Conservation (phyloP, 2,113 vertebrate genomes). For the Falco punctatus region DNA sequence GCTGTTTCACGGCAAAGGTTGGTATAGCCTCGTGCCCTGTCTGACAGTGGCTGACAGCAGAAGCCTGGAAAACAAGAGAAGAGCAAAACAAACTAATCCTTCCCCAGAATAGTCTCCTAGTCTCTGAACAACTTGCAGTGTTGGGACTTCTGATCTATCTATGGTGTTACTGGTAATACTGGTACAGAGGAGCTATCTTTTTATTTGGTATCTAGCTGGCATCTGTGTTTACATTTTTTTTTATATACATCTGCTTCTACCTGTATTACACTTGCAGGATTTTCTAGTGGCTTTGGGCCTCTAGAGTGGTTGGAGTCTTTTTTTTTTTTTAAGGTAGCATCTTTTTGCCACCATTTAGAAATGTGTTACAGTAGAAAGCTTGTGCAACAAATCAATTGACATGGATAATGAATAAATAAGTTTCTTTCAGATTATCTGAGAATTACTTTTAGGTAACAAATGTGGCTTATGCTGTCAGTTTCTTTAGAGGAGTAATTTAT, state of each 20-base stretch:
- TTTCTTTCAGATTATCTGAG: neutral
- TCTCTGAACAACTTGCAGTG: neutral
- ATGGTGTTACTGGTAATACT: neutral
- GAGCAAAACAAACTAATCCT: conserved; percentile 8
- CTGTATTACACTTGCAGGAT: neutral
- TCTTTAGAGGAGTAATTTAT: neutral
- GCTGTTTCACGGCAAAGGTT: neutral
- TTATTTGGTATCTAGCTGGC: neutral
- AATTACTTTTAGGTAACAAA: neutral
- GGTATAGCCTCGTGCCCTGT: neutral
- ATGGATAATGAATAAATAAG: neutral
- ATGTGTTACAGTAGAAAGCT: neutral
- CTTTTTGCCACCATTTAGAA: neutral
- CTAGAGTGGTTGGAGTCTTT: neutral
- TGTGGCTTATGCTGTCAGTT: neutral
- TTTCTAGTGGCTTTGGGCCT: neutral
- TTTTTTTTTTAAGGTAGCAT: neutral
- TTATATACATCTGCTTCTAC: neutral
- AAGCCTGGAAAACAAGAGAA: neutral
- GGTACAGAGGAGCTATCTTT: neutral
- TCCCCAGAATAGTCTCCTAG: neutral
- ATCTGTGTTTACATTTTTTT: neutral
- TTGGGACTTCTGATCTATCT: neutral
- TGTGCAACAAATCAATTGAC: neutral
- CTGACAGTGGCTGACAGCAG: neutral